phyloP scores from a whole-genome alignment of 2,113 vertebrate genomes.

The Rhineura floridana region DNA sequence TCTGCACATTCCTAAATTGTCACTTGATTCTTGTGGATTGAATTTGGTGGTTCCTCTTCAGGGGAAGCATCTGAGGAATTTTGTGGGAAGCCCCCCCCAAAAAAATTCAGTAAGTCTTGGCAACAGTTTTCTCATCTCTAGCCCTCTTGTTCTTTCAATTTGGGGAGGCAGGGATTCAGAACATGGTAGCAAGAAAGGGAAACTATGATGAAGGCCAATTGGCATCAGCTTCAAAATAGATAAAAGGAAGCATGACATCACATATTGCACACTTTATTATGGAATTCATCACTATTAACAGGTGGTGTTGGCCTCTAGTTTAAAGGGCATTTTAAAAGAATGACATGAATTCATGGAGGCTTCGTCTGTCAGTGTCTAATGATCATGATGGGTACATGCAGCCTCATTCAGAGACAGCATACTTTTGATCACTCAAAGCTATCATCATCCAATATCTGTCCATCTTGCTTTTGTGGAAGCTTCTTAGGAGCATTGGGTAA shows the following conservation, averaged over 20 bases:
- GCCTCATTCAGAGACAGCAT: neutral
- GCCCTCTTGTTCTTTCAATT: neutral
- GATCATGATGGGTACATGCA: neutral
- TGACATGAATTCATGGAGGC: too few relatives aligned
- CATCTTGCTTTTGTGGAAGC: too few relatives aligned
- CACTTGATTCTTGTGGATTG: too few relatives aligned
- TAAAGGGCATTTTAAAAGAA: too few relatives aligned
- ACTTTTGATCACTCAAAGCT: too few relatives aligned
- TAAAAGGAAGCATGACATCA: neutral
- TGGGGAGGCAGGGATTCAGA: neutral
- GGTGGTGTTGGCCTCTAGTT: too few relatives aligned
- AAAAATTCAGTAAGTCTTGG: neutral
- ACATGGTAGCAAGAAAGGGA: neutral
- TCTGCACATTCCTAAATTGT: too few relatives aligned
- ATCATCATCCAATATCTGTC: too few relatives aligned
- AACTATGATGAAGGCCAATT: neutral
- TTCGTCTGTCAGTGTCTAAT: too few relatives aligned
- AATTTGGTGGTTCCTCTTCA: too few relatives aligned
- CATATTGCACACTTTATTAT: neutral
- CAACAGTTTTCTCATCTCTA: neutral
- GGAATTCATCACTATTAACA: neutral
- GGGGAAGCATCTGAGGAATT: neutral
- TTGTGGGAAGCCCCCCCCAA: neutral
- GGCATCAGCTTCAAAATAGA: neutral
- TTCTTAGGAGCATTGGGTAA: too few relatives aligned